phyloP scores from a whole-genome alignment of 1,140 invertebrate species.

The Eupeodes corollae region DNA sequence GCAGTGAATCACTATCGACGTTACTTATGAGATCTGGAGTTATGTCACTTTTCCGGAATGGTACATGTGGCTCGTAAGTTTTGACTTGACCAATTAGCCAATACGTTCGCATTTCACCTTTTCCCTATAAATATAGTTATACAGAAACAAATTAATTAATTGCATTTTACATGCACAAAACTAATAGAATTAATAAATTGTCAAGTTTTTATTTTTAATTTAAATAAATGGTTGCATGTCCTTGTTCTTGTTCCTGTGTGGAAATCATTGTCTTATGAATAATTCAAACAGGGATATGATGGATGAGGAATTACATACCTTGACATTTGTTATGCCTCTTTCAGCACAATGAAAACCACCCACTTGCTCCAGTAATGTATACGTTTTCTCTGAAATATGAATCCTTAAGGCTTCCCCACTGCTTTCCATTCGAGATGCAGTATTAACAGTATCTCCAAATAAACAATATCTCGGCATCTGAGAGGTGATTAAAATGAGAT shows the following conservation, averaged over 20 bases:
- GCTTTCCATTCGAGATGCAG: constrained; percentile 78
- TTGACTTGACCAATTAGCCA: constrained; percentile 50
- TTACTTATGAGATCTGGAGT: constrained; percentile 30
- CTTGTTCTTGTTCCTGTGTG: neutral
- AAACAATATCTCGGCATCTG: constrained; percentile 83
- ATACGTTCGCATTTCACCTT: constrained; percentile 76
- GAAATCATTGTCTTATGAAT: neutral
- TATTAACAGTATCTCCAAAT: constrained; percentile 91
- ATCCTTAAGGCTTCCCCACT: constrained; percentile 77
- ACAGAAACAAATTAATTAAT: neutral
- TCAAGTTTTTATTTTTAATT: constrained; percentile 2
- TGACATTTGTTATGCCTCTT: constrained; percentile 56
- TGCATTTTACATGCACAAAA: neutral
- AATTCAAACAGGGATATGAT: neutral
- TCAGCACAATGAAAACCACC: constrained; percentile 47
- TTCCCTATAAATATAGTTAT: constrained; percentile 51
- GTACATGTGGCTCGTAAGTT: constrained; percentile 9
- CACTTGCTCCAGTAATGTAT: constrained; percentile 48
- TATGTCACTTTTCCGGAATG: constrained; percentile 8
- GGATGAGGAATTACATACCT: constrained; percentile 44
- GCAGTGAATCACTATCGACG: constrained; percentile 15
- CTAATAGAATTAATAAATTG: neutral
- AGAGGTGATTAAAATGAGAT: too few relatives aligned
- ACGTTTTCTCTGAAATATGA: constrained; percentile 82
- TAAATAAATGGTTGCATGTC: neutral